Evolutionary conservation across 2,113 vertebrate species (phyloP).

Genomic region (Phalacrocorax pelagicus): DNA sequence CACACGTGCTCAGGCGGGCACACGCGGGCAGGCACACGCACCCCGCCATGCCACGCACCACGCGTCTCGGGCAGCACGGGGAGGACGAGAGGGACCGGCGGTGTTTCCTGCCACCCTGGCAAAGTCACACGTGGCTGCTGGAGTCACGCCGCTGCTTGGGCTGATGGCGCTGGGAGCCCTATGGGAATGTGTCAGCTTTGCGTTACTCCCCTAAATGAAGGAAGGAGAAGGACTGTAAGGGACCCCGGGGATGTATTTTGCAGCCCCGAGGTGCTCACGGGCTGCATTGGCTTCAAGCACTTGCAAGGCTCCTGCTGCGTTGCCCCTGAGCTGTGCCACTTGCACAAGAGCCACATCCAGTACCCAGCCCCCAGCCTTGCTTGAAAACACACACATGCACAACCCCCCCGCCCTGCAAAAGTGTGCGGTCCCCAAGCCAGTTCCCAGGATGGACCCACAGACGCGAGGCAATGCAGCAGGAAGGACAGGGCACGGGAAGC

Average conservation of each 20-base stretch:
- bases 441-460: not conserved
- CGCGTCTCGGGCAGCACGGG: not conserved
- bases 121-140: not conserved
- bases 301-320: not conserved
- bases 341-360: not conserved
- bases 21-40: not conserved
- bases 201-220: not conserved
- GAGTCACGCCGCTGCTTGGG: not conserved
- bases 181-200: fast-evolving
- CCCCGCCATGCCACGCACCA: not conserved
- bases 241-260: not conserved
- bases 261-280: fast-evolving
- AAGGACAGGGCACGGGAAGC: fast-evolving
- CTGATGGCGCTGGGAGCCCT: not conserved
- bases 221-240: not conserved
- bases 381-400: not conserved
- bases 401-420: not conserved
- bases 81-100: not conserved
- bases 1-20: not conserved
- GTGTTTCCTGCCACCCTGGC: not conserved
- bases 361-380: not conserved
- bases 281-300: not conserved
- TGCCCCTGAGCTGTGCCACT: not conserved
- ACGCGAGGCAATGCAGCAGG: fast-evolving
- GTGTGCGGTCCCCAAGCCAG: fast-evolving